Percentiles rank a stretch among this genome's conserved stretches.
Conservation (phyloP, 2,797 vertebrate genomes). For the Megaceryle alcyon region DNA sequence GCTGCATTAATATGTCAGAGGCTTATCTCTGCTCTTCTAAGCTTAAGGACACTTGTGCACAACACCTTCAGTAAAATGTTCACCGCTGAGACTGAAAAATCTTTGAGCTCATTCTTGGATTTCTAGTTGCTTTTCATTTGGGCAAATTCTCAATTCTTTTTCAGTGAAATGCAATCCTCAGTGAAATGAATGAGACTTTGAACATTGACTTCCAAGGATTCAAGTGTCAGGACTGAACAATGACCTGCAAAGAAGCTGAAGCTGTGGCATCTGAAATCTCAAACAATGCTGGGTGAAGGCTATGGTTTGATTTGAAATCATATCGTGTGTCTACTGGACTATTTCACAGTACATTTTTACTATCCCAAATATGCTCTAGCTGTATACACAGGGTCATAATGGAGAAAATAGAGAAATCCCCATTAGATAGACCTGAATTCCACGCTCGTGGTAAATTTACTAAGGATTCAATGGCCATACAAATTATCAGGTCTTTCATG, state of each 20-base stretch:
- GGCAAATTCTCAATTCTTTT: background rate
- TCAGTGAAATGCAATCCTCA: background rate
- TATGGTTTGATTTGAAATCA: background rate
- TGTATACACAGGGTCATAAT: background rate
- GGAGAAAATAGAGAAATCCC: background rate
- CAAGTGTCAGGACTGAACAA: accelerated
- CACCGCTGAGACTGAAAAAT: background rate
- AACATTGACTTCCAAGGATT: background rate
- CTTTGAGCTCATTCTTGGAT: background rate
- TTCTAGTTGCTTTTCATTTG: background rate
- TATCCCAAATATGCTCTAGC: accelerated
- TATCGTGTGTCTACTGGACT: accelerated
- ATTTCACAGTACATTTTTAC: background rate
- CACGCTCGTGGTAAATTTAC: background rate
- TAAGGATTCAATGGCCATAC: background rate
- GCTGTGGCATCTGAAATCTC: background rate
- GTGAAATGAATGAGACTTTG: background rate
- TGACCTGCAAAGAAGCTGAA: background rate
- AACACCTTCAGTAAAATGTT: background rate
- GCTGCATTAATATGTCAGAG: background rate
- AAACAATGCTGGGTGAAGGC: too few relatives aligned
- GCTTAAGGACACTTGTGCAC: background rate
- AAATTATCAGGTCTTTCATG: background rate
- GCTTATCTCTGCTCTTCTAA: background rate
- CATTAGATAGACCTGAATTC: background rate